phyloP scores from a whole-genome alignment of 2,888 invertebrate genomes.

The Diogma glabrata region DNA sequence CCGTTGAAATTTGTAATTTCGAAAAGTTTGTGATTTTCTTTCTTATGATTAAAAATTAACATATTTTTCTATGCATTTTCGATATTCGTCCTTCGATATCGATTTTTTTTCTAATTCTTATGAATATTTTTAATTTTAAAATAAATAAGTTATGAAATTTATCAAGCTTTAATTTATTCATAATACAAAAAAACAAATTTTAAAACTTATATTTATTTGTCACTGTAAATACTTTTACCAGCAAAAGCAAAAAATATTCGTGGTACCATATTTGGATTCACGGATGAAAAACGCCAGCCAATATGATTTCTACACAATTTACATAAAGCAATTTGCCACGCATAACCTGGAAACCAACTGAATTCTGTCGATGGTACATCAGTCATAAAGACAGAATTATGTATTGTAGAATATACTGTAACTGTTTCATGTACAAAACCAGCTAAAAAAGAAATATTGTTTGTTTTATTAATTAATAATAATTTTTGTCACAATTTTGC shows the following conservation, averaged over 20 bases:
- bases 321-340: constrained; percentile 69
- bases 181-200: neutral
- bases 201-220: neutral
- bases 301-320: constrained; percentile 53
- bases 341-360: constrained; percentile 80
- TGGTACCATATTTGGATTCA: constrained; percentile 47
- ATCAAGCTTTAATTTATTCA: neutral
- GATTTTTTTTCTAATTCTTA: neutral
- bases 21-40: no score
- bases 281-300: constrained; percentile 72
- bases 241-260: constrained; percentile 60
- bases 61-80: no score
- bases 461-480: no score
- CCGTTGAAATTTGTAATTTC: no score
- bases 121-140: no score
- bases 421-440: constrained; percentile 73
- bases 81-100: no score
- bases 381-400: constrained; percentile 38
- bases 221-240: constrained; percentile 41
- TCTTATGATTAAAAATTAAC: no score
- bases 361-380: constrained; percentile 54
- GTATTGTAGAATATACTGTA: constrained; percentile 46
- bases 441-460: constrained; percentile 32
- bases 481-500: no score
- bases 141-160: neutral